A percentile compares a stretch with the other conserved stretches of the same genome.
Evolutionary conservation across 1,140 invertebrate genomes (phyloP).

Genomic region (Tribolium madens): DNA sequence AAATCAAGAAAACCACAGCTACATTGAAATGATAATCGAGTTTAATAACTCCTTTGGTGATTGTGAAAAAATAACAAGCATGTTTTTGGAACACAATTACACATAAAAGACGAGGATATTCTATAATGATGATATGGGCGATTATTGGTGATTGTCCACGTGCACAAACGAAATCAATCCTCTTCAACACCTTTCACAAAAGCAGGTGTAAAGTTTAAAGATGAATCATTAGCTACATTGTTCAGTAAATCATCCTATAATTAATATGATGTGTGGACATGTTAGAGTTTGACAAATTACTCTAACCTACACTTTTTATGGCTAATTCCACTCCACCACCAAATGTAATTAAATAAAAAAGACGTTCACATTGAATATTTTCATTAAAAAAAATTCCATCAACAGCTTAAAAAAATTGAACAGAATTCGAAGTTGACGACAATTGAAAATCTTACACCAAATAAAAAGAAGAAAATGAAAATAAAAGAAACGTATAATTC

Average conservation of each 20-base stretch:
- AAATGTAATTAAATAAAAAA: not conserved
- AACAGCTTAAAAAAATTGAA: too few species aligned
- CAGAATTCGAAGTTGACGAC: too few species aligned
- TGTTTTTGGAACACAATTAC: not conserved
- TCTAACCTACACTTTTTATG: not conserved
- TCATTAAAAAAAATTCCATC: too few species aligned
- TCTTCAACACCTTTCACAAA: conserved; percentile 14
- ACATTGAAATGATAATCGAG: not conserved
- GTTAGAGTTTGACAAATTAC: not conserved
- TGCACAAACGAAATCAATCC: not conserved
- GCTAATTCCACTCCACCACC: not conserved
- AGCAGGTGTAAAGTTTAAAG: not conserved
- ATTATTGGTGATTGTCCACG: not conserved
- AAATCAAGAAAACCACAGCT: too few species aligned
- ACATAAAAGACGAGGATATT: not conserved
- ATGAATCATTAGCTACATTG: conserved; percentile 10
- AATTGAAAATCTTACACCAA: too few species aligned
- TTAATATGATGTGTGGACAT: not conserved
- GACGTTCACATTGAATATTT: too few species aligned
- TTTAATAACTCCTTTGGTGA: not conserved
- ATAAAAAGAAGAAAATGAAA: too few species aligned
- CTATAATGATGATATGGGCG: not conserved
- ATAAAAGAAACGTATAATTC: too few species aligned
- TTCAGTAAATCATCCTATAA: not conserved
- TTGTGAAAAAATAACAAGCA: not conserved